These are phyloP conservation scores for Icerya purchasi DNA, from an alignment of 2,888 invertebrate species.

Conservation along the genomic window DNA sequence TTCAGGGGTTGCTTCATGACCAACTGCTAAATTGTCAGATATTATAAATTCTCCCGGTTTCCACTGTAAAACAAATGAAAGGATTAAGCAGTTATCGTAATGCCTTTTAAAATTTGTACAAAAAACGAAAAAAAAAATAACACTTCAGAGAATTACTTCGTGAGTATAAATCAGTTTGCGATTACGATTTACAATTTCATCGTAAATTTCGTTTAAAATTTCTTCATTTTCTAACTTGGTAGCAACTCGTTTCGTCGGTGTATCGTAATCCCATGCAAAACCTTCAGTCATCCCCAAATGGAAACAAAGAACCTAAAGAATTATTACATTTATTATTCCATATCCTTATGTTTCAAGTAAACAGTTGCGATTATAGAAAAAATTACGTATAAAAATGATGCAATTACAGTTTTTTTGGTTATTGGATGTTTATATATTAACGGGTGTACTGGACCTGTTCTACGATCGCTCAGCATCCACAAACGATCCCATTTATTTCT, in stretches of 20 bases:
- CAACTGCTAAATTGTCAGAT: constrained; percentile 22
- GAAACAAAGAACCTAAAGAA: constrained; percentile 21
- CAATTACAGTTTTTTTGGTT: constrained; percentile 19
- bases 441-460: constrained; percentile 20
- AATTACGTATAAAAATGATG: not conserved
- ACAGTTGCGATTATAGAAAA: no score
- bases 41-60: constrained; percentile 22
- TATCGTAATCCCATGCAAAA: constrained; percentile 20
- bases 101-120: not conserved
- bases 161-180: constrained; percentile 19
- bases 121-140: not conserved
- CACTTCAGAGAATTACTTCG: constrained; percentile 15
- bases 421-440: constrained; percentile 22
- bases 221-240: constrained; percentile 18
- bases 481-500: constrained; percentile 19
- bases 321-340: not conserved
- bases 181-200: constrained; percentile 20
- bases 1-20: constrained; percentile 21
- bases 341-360: no score
- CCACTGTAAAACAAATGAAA: constrained; percentile 19
- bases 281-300: constrained; percentile 22
- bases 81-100: not conserved
- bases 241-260: constrained; percentile 16
- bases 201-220: constrained; percentile 19
- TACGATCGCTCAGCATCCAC: constrained; percentile 22